Evolutionary conservation across 92 coral and sea anemone genomes (phyloP).

Genomic region (Umimayanthus kanabou): DNA sequence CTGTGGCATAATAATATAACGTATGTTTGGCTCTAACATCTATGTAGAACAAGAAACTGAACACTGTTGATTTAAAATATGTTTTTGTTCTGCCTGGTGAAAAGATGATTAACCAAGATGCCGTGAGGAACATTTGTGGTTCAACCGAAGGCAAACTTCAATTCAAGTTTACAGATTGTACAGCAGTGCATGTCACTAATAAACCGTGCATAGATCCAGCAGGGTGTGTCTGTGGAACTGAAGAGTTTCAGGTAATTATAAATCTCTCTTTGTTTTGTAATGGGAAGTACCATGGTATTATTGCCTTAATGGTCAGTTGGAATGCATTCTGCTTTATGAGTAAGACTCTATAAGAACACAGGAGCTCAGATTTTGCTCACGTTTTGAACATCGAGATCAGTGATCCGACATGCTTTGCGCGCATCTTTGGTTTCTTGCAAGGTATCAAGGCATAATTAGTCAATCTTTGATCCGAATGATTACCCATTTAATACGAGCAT

Average conservation of each 20-base stretch:
- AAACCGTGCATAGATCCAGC: not conserved
- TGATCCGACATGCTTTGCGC: no score
- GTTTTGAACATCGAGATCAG: no score
- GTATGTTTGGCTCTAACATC: not conserved
- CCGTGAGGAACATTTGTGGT: not conserved
- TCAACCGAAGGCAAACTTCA: conserved; percentile 13
- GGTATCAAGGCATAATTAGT: no score
- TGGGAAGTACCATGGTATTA: not conserved
- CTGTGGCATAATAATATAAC: not conserved
- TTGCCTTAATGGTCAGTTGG: no score
- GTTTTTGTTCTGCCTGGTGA: not conserved
- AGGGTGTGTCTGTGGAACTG: conserved; percentile 23
- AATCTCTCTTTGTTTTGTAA: not conserved
- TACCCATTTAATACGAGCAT: no score
- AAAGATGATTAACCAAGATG: not conserved
- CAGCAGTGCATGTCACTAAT: conserved; percentile 20
- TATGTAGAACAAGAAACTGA: not conserved
- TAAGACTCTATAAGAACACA: no score
- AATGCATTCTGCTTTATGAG: no score
- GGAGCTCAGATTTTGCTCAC: no score
- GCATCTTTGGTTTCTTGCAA: no score
- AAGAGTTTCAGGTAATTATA: conserved; percentile 10
- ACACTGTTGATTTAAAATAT: not conserved
- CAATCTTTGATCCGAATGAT: no score
- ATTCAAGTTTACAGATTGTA: conserved; percentile 8